Base-by-base conservation (phyloP, 2,797 vertebrate species). In the Acanthiza pusilla region DNA sequence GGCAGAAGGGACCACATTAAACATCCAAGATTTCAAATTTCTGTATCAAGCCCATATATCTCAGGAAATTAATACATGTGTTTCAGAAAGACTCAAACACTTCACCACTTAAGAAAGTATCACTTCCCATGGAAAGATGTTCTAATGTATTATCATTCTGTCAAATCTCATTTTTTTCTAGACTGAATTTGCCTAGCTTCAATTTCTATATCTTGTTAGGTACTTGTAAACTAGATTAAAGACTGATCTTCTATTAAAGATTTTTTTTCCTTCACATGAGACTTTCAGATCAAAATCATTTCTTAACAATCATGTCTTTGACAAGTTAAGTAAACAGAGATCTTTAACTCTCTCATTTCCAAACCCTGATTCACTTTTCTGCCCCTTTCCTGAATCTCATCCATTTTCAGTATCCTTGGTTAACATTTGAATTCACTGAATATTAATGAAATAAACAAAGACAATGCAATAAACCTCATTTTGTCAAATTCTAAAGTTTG, bases 221-320 rank as follows among this genome's bases (percentile, higher is more conserved):
- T 68, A 80, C 57, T 74, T 89, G 76, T n/a, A 89, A 96, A n/a
- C 57, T 68, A 88, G 85, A 91, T 93, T 89, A 75, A 92, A 75
- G 50, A 80, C 27, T 48, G 58, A 94, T 75, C 68, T 88, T 88
- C 72, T 78, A 29, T 73, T 72, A 88, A 71, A 91, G 30, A n/a
- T 18, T 50, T 60, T 77, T 88, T 88, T 82, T 47, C 16, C 54
- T 63, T 58, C 58, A 75, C 5, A 43, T 38, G 43, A 89, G 66
- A 85, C 57, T 85, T 95, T 72, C 68, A 85, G 78, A 95, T 85
- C 47, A 94, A 89, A 91, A 94, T 91, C 0, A 89, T 85, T 95
- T 93, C 57, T 93, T 92, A 89, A 77, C 53, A 89, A 92, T 80
- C 53, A 70, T 80, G 89, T 87, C 20, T 91, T 85, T 85, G 65